Percentiles rank a stretch among this genome's conserved stretches.
Conservation (phyloP, 2,797 vertebrate genomes). For the Crossoptilon crossoptilon region DNA sequence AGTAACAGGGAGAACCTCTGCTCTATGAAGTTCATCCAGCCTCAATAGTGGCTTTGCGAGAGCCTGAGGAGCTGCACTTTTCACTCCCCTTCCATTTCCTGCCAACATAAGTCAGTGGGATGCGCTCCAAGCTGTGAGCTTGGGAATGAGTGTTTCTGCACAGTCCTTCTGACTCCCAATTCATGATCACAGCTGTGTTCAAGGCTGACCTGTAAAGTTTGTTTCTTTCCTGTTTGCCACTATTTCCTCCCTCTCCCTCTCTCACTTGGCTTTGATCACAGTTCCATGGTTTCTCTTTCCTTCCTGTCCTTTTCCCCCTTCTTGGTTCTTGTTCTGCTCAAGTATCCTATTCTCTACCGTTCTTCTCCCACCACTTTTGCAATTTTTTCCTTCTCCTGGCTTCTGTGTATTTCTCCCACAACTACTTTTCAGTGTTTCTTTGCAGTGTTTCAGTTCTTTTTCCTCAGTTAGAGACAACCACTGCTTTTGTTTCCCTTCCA, state of each 20-base stretch:
- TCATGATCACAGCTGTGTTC: neutral
- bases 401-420: neutral
- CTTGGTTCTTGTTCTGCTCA: neutral
- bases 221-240: slow-evolving; percentile 45
- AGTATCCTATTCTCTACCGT: neutral
- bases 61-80: neutral
- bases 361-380: neutral
- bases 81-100: neutral
- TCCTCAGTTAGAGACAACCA: neutral
- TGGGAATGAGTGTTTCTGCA: neutral
- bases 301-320: slow-evolving; percentile 20
- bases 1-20: neutral
- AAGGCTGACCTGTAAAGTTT: slow-evolving; percentile 2
- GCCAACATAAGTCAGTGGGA: neutral
- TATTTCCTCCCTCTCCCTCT: slow-evolving; percentile 23
- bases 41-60: neutral
- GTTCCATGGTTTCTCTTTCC: slow-evolving; percentile 25
- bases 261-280: slow-evolving; percentile 40
- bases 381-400: neutral
- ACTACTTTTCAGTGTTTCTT: neutral
- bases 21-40: neutral
- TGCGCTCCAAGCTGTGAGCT: neutral
- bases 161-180: neutral
- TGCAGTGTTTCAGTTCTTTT: neutral
- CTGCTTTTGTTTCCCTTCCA: neutral